These are phyloP conservation scores for Lasioglossum pauxillum DNA, from an alignment of 2,888 invertebrate genomes.

Conservation along the genomic window DNA sequence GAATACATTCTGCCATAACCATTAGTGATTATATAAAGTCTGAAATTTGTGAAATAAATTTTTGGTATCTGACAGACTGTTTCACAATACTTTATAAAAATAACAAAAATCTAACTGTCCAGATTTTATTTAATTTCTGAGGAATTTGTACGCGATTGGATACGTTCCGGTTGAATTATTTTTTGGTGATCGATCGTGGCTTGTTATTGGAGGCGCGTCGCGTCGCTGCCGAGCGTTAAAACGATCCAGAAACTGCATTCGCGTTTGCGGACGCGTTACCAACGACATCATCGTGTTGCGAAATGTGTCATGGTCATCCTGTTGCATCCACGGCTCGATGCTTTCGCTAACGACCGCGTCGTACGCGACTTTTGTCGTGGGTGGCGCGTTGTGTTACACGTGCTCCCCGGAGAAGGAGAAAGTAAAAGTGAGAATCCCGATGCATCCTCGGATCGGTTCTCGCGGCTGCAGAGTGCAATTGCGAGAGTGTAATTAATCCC, in stretches of 20 bases:
- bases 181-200: neutral
- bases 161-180: neutral
- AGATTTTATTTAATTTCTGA: neutral
- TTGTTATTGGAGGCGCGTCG: neutral
- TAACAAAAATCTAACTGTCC: too few species aligned
- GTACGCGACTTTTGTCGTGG: constrained; percentile 38
- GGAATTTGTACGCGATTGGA: neutral
- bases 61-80: too few species aligned
- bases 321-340: constrained; percentile 75
- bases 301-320: constrained; percentile 82
- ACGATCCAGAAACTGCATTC: constrained; percentile 18
- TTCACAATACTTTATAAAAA: too few species aligned
- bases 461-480: too few species aligned
- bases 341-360: constrained; percentile 74
- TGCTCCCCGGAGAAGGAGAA: constrained; percentile 29
- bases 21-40: too few species aligned
- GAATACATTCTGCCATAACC: too few species aligned
- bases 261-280: constrained; percentile 23
- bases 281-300: constrained; percentile 66
- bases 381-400: constrained; percentile 32
- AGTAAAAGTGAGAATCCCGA: constrained; percentile 34
- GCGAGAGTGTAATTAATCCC: neutral
- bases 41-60: too few species aligned
- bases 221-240: neutral
- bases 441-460: neutral